Percentiles rank a stretch among this genome's conserved stretches.
Conservation (phyloP, 23 tunicate genomes). For the Diplosoma virens region DNA sequence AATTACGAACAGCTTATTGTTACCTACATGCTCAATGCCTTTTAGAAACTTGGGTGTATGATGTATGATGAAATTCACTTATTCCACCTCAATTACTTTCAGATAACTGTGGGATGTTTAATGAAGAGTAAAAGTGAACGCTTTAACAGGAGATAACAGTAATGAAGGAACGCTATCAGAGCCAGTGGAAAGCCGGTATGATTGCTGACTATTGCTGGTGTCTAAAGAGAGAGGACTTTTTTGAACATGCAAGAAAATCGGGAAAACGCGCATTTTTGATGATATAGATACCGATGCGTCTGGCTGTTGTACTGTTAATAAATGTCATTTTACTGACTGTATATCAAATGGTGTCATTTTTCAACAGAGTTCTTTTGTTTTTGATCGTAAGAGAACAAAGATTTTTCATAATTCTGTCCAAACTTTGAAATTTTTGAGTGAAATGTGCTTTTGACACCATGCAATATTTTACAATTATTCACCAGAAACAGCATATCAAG, state of each 20-base stretch:
- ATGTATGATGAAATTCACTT: neutral
- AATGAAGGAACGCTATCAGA: constrained; percentile 35
- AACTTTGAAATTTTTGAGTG: neutral
- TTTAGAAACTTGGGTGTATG: constrained; percentile 19
- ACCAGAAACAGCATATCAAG: too few species aligned
- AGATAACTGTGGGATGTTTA: neutral
- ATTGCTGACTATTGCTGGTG: constrained; percentile 22
- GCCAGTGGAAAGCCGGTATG: constrained; percentile 29
- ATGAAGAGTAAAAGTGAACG: constrained; percentile 14
- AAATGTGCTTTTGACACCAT: too few species aligned
- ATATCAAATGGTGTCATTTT: neutral
- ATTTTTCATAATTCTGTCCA: neutral
- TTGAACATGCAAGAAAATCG: neutral
- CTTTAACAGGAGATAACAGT: constrained; percentile 31
- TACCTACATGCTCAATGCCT: constrained; percentile 35
- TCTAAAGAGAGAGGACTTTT: neutral
- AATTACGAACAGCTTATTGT: constrained; percentile 29
- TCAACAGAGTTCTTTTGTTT: neutral
- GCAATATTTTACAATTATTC: too few species aligned
- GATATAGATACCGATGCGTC: neutral
- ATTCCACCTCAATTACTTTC: neutral
- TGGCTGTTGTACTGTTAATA: neutral
- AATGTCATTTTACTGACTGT: neutral
- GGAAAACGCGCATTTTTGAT: neutral
- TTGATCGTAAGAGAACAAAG: neutral